Base-by-base conservation (phyloP, 2,113 vertebrate genomes). In the Speoplatyrhinus poulsoni region DNA sequence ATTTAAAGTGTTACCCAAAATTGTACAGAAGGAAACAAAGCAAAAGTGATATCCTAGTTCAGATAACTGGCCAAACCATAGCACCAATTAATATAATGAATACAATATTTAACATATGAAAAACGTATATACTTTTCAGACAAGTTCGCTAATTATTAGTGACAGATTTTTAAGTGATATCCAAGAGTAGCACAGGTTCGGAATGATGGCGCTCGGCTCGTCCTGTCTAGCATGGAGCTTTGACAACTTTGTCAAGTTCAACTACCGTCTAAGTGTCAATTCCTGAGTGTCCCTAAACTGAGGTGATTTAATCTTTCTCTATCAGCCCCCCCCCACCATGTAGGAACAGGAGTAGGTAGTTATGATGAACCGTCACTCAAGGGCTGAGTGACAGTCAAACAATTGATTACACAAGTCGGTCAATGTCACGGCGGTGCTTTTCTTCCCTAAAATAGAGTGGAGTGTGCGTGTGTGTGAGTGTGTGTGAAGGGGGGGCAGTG, bases 321-420 rank as follows among this genome's bases (percentile, higher is more conserved):
- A 11, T 66, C 54, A 2, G 19, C 46, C 53, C 50, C 6, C 47
- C 41, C 16, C 16, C 4, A n/a, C 56, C 16, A 7, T 6, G 7
- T 11, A 64, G 46, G 64, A 70, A 75, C 85, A 84, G 26, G 83
- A 79, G 73, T 0, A 56, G 89, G 87, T 76, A 77, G 89, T 88
- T 89, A 88, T 87, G 70, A 90, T 67, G 26, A 83, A 60, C 81
- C 69, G 81, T 92, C 93, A 88, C 82, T 94, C 89, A 85, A 55
- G 13, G 4, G 68, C 84, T 82, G 26, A 26, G 4, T 41, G 85
- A 90, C 87, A 55, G 79, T 91, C 82, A 90, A 91, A 92, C 87
- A 87, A 95, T 95, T 95, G 95, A 97, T 96, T 94, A 92, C 92
- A 87, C 85, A 92, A 95, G 94, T 94, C 95, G 91, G 91, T 96